A percentile compares a stretch with the other conserved stretches of the same genome.
Conservation (phyloP, 2,888 invertebrate genomes). For the Priocnemis perturbator region DNA sequence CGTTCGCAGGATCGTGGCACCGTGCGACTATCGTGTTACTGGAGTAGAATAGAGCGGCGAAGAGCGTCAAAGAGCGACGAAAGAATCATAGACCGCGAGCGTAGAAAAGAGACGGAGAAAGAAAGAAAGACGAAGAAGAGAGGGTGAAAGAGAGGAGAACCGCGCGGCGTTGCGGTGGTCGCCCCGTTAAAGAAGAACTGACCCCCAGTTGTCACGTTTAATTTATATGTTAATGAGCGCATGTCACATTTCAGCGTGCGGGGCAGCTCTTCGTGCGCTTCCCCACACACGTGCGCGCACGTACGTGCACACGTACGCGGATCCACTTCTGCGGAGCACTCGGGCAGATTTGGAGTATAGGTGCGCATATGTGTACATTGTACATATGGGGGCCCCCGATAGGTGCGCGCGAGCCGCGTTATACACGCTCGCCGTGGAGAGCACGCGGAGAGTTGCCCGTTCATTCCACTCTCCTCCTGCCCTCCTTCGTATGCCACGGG, state of each 20-base stretch:
- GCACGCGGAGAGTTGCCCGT: constrained; percentile 50
- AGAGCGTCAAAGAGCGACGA: no score
- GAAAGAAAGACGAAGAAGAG: not conserved
- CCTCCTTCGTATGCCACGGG: constrained; percentile 52
- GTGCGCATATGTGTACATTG: not conserved
- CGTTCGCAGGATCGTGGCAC: no score
- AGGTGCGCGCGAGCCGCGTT: not conserved
- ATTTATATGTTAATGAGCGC: constrained; percentile 68
- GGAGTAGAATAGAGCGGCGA: no score
- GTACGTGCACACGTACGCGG: not conserved
- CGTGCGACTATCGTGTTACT: no score
- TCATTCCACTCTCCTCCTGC: constrained; percentile 56
- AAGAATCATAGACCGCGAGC: no score
- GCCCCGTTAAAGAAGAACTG: constrained; percentile 48
- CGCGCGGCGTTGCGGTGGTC: constrained; percentile 37
- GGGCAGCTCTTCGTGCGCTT: constrained; percentile 26
- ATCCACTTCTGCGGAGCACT: not conserved
- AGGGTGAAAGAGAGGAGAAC: constrained; percentile 30
- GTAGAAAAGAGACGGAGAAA: not conserved
- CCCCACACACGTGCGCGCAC: not conserved
- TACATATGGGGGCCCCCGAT: no score
- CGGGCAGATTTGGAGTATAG: no score
- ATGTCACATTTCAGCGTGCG: constrained; percentile 62
- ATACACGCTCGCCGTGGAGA: constrained; percentile 19
- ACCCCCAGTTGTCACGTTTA: constrained; percentile 65